A percentile compares a stretch with the other conserved stretches of the same genome.
Evolutionary conservation across 2,797 vertebrate genomes (phyloP).

Genomic region (Microctenopoma steveboyesi): DNA sequence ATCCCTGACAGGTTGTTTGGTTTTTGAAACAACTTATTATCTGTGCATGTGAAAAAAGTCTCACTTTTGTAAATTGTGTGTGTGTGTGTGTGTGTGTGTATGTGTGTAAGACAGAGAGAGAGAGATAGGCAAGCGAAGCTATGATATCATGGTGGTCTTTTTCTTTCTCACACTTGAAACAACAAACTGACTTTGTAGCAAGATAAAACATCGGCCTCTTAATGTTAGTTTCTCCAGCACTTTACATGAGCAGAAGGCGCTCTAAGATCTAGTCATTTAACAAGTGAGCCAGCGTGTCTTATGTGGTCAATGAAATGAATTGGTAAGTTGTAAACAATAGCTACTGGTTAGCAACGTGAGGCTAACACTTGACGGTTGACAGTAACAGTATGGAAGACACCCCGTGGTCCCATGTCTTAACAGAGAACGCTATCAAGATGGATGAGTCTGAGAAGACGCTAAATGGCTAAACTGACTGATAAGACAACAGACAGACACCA

Average conservation of each 20-base stretch:
- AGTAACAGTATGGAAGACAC: conserved; percentile 77
- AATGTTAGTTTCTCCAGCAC: conserved; percentile 48
- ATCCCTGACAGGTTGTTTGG: conserved; percentile 82
- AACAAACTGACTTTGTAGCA: conserved; percentile 58
- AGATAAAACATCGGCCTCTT: conserved; percentile 44
- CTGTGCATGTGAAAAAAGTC: conserved; percentile 70
- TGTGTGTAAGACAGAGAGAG: conserved; percentile 6
- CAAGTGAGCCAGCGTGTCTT: neutral
- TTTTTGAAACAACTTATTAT: conserved; percentile 81
- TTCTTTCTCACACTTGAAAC: conserved; percentile 61
- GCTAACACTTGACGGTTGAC: conserved; percentile 66
- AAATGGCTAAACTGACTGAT: conserved; percentile 65
- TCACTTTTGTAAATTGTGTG: conserved; percentile 52
- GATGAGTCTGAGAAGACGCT: conserved; percentile 69
- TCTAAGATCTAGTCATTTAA: neutral
- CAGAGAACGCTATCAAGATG: conserved; percentile 74
- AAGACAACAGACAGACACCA: conserved; percentile 64
- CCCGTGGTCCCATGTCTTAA: conserved; percentile 71
- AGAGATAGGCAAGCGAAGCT: conserved; percentile 8
- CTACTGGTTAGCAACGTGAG: conserved; percentile 22
- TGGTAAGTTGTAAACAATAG: conserved; percentile 9
- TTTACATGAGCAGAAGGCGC: conserved; percentile 38
- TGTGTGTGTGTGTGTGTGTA: conserved; percentile 37
- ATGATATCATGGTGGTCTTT: conserved; percentile 68
- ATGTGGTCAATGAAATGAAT: neutral